phyloP scores from a whole-genome alignment of 2,113 vertebrate genomes.

The Artemisiospiza belli region DNA sequence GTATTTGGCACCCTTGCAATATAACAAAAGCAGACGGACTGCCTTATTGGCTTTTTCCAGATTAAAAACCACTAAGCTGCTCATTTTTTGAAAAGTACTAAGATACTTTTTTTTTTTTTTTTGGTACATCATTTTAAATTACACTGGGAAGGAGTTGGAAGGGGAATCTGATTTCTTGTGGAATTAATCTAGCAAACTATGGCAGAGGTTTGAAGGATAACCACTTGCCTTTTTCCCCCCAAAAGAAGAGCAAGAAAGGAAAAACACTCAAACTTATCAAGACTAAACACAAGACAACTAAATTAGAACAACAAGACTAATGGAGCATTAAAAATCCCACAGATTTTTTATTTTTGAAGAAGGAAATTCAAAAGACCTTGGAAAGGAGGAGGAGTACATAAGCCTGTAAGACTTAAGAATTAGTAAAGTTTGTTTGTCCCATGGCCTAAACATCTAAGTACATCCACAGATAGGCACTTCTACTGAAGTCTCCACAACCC shows the following conservation, averaged over 20 bases:
- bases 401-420: not conserved
- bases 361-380: not conserved
- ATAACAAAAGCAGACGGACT: not conserved
- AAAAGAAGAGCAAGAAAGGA: not conserved
- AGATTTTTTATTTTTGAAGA: not conserved
- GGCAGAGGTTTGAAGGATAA: not conserved
- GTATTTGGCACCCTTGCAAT: not conserved
- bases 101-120: not conserved
- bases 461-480: not conserved
- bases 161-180: not conserved
- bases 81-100: not conserved
- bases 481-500: not conserved
- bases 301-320: not conserved
- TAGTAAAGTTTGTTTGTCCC: not conserved
- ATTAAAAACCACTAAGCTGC: not conserved
- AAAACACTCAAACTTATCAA: not conserved
- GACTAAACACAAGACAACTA: not conserved
- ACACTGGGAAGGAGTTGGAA: rapidly evolving
- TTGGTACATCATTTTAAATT: not conserved
- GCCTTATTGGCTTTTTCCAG: not conserved
- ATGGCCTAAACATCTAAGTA: not conserved
- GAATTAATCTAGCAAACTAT: not conserved
- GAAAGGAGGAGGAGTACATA: not conserved
- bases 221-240: not conserved
- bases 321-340: not conserved